phyloP scores from a whole-genome alignment of 2,888 invertebrate species.

The Clusia tigrina region DNA sequence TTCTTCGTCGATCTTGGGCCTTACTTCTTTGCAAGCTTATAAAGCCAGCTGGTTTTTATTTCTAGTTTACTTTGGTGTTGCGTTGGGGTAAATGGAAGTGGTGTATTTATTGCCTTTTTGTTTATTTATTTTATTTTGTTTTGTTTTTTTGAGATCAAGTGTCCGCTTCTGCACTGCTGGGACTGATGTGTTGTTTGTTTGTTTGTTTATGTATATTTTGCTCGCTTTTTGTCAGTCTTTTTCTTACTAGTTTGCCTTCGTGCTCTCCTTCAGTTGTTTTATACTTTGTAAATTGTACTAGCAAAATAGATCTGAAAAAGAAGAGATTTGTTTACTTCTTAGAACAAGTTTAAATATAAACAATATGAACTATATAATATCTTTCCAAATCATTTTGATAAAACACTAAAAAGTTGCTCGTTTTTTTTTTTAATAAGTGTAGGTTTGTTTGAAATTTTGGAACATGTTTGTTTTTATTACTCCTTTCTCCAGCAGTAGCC shows the following conservation, averaged over 20 bases:
- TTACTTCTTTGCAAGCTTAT: neutral
- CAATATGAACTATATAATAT: too few species aligned
- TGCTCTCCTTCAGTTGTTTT: neutral
- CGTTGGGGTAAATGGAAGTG: neutral
- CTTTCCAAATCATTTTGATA: too few species aligned
- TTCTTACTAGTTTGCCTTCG: neutral
- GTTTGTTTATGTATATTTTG: neutral
- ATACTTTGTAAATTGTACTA: neutral
- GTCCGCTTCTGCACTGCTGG: neutral
- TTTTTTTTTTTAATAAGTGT: too few species aligned
- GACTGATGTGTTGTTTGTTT: neutral
- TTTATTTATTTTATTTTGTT: too few species aligned
- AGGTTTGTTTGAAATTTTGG: too few species aligned
- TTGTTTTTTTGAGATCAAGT: slow-evolving; percentile 4
- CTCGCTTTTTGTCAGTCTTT: slow-evolving; percentile 1
- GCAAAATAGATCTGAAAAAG: neutral
- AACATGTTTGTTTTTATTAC: too few species aligned
- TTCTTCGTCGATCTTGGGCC: neutral
- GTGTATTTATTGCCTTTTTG: neutral
- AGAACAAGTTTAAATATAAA: too few species aligned
- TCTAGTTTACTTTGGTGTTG: neutral
- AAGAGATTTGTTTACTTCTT: too few species aligned
- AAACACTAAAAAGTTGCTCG: too few species aligned
- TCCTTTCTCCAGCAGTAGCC: too few species aligned
- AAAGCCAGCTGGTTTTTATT: neutral